Evolutionary conservation across 2,797 vertebrate genomes (phyloP), one percentile per base, ranked within the genome.

Genomic region (Notolepis coatsorum): DNA sequence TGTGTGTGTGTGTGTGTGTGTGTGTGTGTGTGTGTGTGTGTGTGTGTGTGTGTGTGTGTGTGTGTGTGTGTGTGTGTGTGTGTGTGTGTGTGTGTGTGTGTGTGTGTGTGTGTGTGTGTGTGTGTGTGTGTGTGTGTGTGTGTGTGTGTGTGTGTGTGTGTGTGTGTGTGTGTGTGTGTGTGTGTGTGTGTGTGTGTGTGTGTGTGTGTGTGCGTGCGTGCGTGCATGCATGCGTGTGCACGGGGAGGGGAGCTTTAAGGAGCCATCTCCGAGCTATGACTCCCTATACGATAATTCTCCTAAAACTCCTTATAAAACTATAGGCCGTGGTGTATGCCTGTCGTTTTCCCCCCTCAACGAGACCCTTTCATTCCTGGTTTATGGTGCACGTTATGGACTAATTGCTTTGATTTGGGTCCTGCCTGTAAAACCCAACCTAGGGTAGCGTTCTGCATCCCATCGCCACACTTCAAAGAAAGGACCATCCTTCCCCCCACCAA

Each of bases 371-470:
- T 87, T 88, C 85, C 74, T 61, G 85, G 62, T 91, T 92, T 90
- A 91, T 88, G 83, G 89, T 82, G 66, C 88, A 89, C 89, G 92
- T 91, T 93, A 88, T 62, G 43, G 50, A 71, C 58, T 93, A 94
- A 95, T 93, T 92, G 85, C 87, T 90, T 91, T 89, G 80, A 92
- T 94, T 93, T 89, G 87, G 91, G 87, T 87, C 83, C 86, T 47
- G 77, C 76, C 85, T 90, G 86, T 93, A 84, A 92, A 93, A 89
- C 71, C 65, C 84, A 84, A 89, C 86, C 78, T 75, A 60, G 79
- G 81, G 81, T 81, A 84, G 70, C 75, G 64, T 68, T 80, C 87
- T 90, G 86, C 78, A 84, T 78, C 90, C 84, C 75, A 73, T 90
- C 88, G 85, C 81, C 60, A 87, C 73, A 84, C 81, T 91, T 92